A percentile compares a stretch with the other conserved stretches of the same genome.
These are phyloP conservation scores for Homalodisca vitripennis DNA, from an alignment of 1,140 invertebrate genomes.

Conservation along the genomic window DNA sequence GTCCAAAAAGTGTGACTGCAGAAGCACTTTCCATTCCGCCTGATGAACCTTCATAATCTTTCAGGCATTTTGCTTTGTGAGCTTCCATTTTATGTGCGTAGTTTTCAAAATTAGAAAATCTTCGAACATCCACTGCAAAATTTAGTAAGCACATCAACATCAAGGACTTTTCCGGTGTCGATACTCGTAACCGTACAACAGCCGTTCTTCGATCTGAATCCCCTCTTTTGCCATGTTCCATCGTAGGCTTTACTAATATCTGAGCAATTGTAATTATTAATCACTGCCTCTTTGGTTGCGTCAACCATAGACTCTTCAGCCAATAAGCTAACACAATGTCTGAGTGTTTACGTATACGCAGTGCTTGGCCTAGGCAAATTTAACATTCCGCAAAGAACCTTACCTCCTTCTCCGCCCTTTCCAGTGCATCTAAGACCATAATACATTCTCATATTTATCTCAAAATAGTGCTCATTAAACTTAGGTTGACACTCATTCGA, in stretches of 20 bases:
- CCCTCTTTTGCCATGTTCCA: constrained; percentile 33
- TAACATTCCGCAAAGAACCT: not conserved
- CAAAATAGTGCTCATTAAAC: not conserved
- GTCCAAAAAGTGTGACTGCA: not conserved
- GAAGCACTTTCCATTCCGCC: constrained; percentile 10
- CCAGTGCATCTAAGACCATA: constrained; percentile 8
- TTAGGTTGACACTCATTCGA: not conserved
- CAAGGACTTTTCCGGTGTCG: constrained; percentile 33
- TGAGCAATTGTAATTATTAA: not conserved
- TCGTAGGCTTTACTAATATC: constrained; percentile 24
- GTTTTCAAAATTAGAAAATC: not conserved
- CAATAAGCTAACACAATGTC: not conserved
- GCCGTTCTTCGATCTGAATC: constrained; percentile 28
- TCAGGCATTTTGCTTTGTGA: constrained; percentile 6
- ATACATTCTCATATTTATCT: constrained; percentile 19
- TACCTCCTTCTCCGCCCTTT: constrained; percentile 3
- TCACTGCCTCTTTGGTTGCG: not conserved
- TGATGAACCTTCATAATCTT: constrained; percentile 26
- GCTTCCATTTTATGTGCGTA: not conserved
- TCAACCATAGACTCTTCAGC: not conserved
- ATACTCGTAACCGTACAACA: constrained; percentile 26
- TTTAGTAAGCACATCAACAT: constrained; percentile 29
- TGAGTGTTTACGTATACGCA: not conserved
- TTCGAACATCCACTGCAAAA: constrained; percentile 29
- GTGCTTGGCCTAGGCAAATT: constrained; percentile 12